phyloP scores from a whole-genome alignment of 2,888 invertebrate genomes.

The Tholera decimalis region DNA sequence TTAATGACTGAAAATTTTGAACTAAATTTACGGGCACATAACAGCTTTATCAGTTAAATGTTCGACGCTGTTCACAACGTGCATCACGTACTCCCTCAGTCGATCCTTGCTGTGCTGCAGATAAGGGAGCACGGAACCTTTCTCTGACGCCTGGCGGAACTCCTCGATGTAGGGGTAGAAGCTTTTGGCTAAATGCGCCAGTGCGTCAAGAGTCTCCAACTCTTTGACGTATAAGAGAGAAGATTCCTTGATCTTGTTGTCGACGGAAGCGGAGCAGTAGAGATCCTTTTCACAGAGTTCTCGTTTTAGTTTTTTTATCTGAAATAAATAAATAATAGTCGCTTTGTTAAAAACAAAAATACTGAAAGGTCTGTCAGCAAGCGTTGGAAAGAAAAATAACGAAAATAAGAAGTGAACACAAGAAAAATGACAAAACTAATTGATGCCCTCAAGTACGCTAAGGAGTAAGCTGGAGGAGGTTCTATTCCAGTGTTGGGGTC shows the following conservation, averaged over 20 bases:
- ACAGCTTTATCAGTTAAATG: conserved; percentile 29
- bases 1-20: conserved; percentile 5
- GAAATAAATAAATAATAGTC: conserved; percentile 9
- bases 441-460: too few species aligned
- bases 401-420: too few species aligned
- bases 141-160: conserved; percentile 33
- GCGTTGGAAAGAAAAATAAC: too few species aligned
- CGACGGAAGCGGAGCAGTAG: conserved; percentile 6
- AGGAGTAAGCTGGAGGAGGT: too few species aligned
- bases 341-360: too few species aligned
- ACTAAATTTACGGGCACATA: background rate
- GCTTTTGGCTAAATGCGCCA: conserved; percentile 22
- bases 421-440: too few species aligned
- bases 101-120: conserved; percentile 31
- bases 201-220: conserved; percentile 36
- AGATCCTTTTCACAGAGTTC: conserved; percentile 3
- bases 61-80: conserved; percentile 29
- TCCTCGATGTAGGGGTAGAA: conserved; percentile 29
- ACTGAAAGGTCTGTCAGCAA: background rate
- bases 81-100: conserved; percentile 31
- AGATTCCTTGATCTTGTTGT: conserved; percentile 14
- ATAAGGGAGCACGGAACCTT: conserved; percentile 16
- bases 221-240: conserved; percentile 25
- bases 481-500: too few species aligned
- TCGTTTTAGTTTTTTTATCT: conserved; percentile 32